phyloP scores from a whole-genome alignment of 1,140 invertebrate genomes.

The Papilio polyxenes region DNA sequence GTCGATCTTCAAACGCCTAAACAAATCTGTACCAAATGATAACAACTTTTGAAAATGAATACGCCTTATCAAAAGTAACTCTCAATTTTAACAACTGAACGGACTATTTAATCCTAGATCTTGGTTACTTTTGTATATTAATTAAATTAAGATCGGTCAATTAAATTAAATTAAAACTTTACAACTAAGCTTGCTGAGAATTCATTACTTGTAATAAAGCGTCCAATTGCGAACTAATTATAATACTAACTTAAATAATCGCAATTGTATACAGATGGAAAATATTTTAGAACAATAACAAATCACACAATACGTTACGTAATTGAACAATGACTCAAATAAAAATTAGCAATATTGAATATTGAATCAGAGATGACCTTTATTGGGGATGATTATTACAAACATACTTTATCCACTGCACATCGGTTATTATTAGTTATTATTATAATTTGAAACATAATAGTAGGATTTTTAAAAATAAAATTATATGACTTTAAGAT shows the following conservation, averaged over 20 bases:
- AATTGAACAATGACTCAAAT: background rate
- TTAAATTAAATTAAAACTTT: background rate
- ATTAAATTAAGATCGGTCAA: too few relatives aligned
- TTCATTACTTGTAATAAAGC: background rate
- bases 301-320: background rate
- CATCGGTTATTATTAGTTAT: background rate
- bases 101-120: too few relatives aligned
- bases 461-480: too few relatives aligned
- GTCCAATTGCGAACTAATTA: background rate
- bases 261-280: background rate
- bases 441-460: background rate
- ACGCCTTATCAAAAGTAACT: too few relatives aligned
- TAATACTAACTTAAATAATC: background rate
- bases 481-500: too few relatives aligned
- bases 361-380: background rate
- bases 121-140: background rate
- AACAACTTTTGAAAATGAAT: too few relatives aligned
- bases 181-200: background rate
- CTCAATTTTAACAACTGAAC: too few relatives aligned
- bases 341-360: constrained; percentile 7
- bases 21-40: too few relatives aligned
- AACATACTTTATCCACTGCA: too few relatives aligned
- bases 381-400: background rate
- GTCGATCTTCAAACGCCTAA: background rate
- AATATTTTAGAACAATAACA: constrained; percentile 5